Percentiles rank a stretch among this genome's conserved stretches.
These are phyloP conservation scores for Drosophila lowei DNA, from an alignment of 1,140 invertebrate species.

Conservation along the genomic window DNA sequence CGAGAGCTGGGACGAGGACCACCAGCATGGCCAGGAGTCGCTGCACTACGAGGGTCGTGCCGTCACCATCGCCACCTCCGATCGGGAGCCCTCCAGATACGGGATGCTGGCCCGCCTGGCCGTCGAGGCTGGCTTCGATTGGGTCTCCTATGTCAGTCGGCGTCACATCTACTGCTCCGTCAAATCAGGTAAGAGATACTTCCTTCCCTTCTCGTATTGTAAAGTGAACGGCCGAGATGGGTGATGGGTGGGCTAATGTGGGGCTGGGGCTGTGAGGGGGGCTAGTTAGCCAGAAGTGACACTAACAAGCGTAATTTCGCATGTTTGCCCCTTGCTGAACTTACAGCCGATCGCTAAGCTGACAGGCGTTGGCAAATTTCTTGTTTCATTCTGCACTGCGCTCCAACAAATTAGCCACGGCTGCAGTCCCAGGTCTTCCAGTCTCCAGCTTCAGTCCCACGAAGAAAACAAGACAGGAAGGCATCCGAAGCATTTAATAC, in stretches of 20 bases:
- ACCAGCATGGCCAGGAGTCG: constrained; percentile 90
- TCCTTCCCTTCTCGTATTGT: neutral
- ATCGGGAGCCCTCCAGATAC: constrained; percentile 95
- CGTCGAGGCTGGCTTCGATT: constrained; percentile 98
- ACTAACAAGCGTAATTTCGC: constrained; percentile 82
- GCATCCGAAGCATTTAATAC: neutral
- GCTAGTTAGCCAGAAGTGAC: constrained; percentile 78
- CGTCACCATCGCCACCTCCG: constrained; percentile 97
- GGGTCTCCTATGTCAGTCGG: constrained; percentile 98
- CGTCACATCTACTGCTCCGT: constrained; percentile 98
- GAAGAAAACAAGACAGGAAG: constrained; percentile 11
- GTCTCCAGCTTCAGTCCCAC: neutral
- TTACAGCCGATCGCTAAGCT: constrained; percentile 69
- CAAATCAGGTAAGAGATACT: constrained; percentile 92
- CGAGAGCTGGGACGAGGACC: constrained; percentile 97
- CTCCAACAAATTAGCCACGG: constrained; percentile 69
- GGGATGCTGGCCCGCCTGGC: constrained; percentile 98
- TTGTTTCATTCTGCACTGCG: constrained; percentile 30
- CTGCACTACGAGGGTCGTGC: constrained; percentile 98
- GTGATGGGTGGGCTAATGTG: constrained; percentile 14
- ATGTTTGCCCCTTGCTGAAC: constrained; percentile 55
- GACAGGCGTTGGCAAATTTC: constrained; percentile 82
- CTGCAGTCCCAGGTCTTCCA: constrained; percentile 42
- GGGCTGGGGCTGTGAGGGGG: neutral
- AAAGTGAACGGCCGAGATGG: neutral